Evolutionary conservation across 2,888 invertebrate species (phyloP).

Genomic region (Parelbella ahira): DNA sequence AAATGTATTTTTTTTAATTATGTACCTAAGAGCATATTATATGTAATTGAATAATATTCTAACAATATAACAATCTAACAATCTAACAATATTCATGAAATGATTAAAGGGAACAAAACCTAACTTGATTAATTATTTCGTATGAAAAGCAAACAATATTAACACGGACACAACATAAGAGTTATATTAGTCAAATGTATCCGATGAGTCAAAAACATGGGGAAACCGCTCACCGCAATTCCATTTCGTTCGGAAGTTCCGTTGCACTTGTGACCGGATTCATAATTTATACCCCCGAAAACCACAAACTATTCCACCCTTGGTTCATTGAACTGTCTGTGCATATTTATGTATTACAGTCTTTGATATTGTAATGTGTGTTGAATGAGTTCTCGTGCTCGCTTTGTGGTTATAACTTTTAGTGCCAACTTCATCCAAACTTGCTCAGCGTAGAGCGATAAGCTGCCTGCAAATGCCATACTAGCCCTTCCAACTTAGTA

Average conservation of each 20-base stretch:
- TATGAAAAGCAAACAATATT: not conserved
- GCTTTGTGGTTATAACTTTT: too few species aligned
- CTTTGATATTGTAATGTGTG: not conserved
- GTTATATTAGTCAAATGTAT: constrained; percentile 14
- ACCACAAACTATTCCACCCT: constrained; percentile 11
- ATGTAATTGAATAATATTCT: too few species aligned
- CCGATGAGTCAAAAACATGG: constrained; percentile 7
- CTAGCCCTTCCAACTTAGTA: too few species aligned
- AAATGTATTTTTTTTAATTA: too few species aligned
- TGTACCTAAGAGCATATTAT: too few species aligned
- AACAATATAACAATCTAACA: too few species aligned
- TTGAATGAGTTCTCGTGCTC: not conserved
- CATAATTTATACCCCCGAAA: constrained; percentile 17
- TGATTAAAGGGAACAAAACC: too few species aligned
- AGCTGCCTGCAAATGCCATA: too few species aligned
- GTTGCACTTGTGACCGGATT: constrained; percentile 22
- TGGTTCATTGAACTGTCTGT: constrained; percentile 13
- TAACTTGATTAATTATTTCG: too few species aligned
- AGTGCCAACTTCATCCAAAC: too few species aligned
- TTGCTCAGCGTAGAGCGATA: too few species aligned
- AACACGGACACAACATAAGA: not conserved
- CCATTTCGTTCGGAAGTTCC: constrained; percentile 14
- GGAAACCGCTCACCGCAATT: constrained; percentile 6
- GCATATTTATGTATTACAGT: constrained; percentile 7
- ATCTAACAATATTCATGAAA: too few species aligned